Evolutionary conservation across 2,797 vertebrate species (phyloP).

Genomic region (Epinephelus malabaricus): DNA sequence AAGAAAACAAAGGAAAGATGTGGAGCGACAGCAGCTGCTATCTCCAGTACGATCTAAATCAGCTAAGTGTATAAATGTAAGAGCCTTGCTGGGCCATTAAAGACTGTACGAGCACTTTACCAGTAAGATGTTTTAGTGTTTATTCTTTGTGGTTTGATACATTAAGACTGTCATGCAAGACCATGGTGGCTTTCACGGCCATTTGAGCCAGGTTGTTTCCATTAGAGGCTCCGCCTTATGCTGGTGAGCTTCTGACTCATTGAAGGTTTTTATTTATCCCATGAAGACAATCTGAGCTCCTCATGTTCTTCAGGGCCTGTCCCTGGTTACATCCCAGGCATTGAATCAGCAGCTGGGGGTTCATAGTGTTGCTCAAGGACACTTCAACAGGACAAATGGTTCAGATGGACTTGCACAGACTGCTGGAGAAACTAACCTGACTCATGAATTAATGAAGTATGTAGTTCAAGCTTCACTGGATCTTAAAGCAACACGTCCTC

Average conservation of each 20-base stretch:
- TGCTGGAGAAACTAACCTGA: neutral
- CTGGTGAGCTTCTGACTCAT: neutral
- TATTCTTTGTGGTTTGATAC: neutral
- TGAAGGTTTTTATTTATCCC: neutral
- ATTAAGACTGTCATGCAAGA: neutral
- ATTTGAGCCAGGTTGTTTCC: neutral
- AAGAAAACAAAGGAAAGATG: too few species aligned
- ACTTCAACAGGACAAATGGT: neutral
- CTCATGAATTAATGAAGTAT: neutral
- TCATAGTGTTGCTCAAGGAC: neutral
- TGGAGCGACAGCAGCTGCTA: too few species aligned
- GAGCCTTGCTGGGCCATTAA: neutral
- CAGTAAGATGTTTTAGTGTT: neutral
- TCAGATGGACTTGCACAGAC: neutral
- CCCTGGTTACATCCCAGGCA: too few species aligned
- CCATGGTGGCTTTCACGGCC: too few species aligned
- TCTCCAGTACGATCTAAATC: neutral
- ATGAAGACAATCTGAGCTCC: neutral
- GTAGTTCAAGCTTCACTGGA: neutral
- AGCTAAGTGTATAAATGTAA: too few species aligned
- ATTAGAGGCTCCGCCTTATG: neutral
- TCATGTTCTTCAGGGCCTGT: too few species aligned
- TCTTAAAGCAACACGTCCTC: neutral
- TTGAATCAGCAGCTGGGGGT: neutral
- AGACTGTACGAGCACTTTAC: neutral